Conservation (phyloP, 2,113 vertebrate genomes). For the Istiophorus platypterus region DNA sequence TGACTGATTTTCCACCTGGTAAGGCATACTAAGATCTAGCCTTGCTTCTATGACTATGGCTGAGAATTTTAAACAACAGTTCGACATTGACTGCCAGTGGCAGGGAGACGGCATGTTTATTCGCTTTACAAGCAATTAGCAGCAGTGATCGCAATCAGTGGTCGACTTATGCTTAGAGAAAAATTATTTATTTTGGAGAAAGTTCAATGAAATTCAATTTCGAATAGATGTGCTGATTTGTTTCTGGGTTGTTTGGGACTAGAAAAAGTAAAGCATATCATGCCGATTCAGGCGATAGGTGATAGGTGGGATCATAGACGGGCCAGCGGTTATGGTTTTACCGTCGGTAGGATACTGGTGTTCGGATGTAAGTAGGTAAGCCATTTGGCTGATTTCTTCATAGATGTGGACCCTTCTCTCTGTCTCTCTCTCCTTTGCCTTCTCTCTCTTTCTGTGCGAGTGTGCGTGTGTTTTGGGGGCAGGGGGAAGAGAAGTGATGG, state of each 20-base stretch:
- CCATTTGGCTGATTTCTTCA: slow-evolving; percentile 22
- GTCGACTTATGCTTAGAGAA: neutral
- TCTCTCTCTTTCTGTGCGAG: slow-evolving; percentile 25
- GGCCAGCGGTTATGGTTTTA: neutral
- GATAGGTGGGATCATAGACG: neutral
- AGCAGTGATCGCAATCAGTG: neutral
- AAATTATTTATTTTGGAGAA: neutral
- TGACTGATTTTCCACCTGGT: neutral
- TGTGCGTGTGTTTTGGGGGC: neutral
- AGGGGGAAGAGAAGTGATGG: slow-evolving; percentile 26
- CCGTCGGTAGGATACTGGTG: neutral
- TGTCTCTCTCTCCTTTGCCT: slow-evolving; percentile 38
- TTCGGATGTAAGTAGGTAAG: neutral
- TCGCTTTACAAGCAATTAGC: neutral
- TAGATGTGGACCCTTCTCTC: slow-evolving; percentile 34
- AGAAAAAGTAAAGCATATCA: neutral
- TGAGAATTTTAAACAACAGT: neutral
- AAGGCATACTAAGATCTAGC: neutral
- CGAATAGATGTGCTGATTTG: neutral
- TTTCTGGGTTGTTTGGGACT: neutral
- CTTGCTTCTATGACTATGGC: neutral
- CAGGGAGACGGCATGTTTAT: neutral
- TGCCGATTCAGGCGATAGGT: neutral
- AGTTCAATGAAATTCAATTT: neutral
- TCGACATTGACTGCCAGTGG: neutral